These are phyloP conservation scores for Fregetta grallaria DNA, from an alignment of 2,113 vertebrate genomes.

Conservation along the genomic window DNA sequence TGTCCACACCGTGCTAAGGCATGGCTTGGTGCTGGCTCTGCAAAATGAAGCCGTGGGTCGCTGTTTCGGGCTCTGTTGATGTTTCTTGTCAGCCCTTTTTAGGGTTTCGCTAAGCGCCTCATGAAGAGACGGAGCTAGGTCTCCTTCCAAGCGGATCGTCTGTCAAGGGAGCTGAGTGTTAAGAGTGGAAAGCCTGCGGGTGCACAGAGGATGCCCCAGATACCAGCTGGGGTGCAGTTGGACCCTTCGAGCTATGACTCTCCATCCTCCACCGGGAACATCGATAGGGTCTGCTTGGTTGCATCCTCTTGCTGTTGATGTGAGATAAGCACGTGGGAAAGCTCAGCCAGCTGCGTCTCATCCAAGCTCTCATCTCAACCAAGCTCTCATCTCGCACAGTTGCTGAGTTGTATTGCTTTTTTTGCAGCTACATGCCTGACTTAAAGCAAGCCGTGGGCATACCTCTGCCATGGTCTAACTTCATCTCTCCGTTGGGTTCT, in stretches of 20 bases:
- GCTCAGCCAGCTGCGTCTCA: not conserved
- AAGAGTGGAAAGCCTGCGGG: rapidly evolving
- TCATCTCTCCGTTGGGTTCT: not conserved
- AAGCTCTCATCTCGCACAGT: not conserved
- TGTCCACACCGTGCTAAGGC: rapidly evolving
- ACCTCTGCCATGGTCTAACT: not conserved
- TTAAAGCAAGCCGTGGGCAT: not conserved
- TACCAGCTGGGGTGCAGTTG: not conserved
- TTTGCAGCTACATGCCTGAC: not conserved
- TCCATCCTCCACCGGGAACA: not conserved
- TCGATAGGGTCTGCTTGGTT: not conserved
- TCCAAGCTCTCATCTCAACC: not conserved
- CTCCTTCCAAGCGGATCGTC: not conserved
- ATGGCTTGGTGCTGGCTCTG: rapidly evolving
- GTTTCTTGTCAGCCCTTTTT: not conserved
- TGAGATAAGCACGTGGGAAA: rapidly evolving
- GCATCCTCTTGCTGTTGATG: not conserved
- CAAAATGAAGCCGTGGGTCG: rapidly evolving
- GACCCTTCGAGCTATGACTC: rapidly evolving
- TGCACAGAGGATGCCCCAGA: not conserved
- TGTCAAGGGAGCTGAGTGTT: not conserved
- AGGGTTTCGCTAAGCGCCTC: not conserved
- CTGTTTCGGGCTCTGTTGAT: not conserved
- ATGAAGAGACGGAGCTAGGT: not conserved
- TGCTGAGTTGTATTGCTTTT: not conserved